These are phyloP conservation scores for Dichetophora obliterata DNA, from an alignment of 2,888 invertebrate genomes.

Conservation along the genomic window DNA sequence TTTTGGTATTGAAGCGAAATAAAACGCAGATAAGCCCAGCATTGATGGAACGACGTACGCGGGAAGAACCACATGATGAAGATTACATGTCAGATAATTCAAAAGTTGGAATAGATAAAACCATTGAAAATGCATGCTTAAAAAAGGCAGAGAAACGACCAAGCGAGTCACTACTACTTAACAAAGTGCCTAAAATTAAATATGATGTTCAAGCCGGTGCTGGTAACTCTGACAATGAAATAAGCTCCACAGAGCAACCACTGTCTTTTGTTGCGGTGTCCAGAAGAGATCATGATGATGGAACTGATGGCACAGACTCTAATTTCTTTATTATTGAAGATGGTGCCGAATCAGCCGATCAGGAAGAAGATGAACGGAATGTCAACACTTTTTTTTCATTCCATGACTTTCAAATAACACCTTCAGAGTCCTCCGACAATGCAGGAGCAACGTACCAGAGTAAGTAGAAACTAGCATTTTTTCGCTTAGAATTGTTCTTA, in stretches of 20 bases:
- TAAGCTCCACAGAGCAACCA: slow-evolving; percentile 46
- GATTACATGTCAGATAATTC: not conserved
- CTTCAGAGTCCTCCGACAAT: slow-evolving; percentile 40
- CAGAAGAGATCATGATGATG: slow-evolving; percentile 25
- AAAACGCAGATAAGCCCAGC: not conserved
- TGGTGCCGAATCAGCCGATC: slow-evolving; percentile 37
- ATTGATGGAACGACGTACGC: not conserved
- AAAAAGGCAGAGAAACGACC: not conserved
- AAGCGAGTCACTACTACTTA: not conserved
- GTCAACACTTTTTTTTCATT: slow-evolving; percentile 27
- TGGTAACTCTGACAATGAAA: slow-evolving; percentile 44
- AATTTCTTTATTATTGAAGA: slow-evolving; percentile 38
- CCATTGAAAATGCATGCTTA: not conserved
- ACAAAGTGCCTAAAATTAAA: not conserved
- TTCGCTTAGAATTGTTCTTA: slow-evolving; percentile 1
- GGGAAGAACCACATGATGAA: not conserved
- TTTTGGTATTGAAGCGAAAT: slow-evolving; percentile 44
- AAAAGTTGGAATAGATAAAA: not conserved
- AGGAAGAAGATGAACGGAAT: slow-evolving; percentile 26
- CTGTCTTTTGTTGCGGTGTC: slow-evolving; percentile 8
- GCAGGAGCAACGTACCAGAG: slow-evolving; percentile 43
- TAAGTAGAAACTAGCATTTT: too few species aligned
- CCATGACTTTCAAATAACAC: slow-evolving; percentile 41
- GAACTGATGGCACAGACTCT: slow-evolving; percentile 24
- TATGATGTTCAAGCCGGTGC: not conserved